Base-by-base conservation (phyloP, 1,140 invertebrate species). In the Pseudomyrmex flavicornis region DNA sequence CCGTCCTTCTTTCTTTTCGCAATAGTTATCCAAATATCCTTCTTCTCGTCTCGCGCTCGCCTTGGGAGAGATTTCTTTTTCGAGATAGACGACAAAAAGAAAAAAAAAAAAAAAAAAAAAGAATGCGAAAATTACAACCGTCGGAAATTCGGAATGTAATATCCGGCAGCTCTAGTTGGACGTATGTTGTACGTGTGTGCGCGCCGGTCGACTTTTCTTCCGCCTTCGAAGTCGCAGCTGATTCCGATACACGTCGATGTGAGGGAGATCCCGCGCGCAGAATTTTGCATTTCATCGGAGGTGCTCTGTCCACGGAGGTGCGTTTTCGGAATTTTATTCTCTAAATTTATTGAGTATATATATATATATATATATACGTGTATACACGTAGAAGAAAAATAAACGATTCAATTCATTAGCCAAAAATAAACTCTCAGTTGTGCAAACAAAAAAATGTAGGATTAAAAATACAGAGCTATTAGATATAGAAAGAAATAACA, bases 141-240 rank as follows among this genome's bases (percentile, higher is more conserved):
- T 44, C 66, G 66, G 66, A 80, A 80, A 80, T 80, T 72, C 76
- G 66, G 44, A 22, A 80, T 80, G 76, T 70, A 80, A 80, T 80
- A 80, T 80, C 66, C 76, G 66, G 76, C 76, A 22, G 20, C 54
- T 44, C 66, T 80, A 80, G 54, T 80, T 80, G 50, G 62, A 77
- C 62, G 50, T 77, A 77, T 63, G 75, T 35, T 63, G 75, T 35
- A 35, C 35, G 52, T 77, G 63, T 77, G 76, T 80, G 76, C 66
- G 54, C 66, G 76, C 65, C 54, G 66, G 75, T 77, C 62, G 17
- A 66, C 44, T 80, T 54, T 72, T 20, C 66, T 72, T n/a, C 66
- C 59, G 54, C 44, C 76, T 35, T 72, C 66, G 46, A 80, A 48
- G 46, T 46, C 66, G 56, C 56, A 69, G 76, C 52, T 17, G 56